Conservation (phyloP, 2,888 invertebrate species). For the Cosmopolites sordidus region DNA sequence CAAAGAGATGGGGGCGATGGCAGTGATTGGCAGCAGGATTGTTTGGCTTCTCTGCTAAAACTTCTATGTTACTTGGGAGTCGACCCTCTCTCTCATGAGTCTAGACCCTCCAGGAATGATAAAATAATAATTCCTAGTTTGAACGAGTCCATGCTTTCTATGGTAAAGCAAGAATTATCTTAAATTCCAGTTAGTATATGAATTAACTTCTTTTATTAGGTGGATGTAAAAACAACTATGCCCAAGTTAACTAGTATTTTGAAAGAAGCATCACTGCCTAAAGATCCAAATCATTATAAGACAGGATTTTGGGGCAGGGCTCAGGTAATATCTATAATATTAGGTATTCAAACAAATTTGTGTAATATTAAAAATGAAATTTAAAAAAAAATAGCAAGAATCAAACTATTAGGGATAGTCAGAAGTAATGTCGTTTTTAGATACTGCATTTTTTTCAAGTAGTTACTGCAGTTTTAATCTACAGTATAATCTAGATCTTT, state of each 20-base stretch:
- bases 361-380: background rate
- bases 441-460: too few relatives aligned
- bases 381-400: too few relatives aligned
- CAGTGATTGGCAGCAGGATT: slow-evolving; percentile 93
- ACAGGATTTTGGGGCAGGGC: slow-evolving; percentile 91
- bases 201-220: too few relatives aligned
- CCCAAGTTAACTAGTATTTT: slow-evolving; percentile 81
- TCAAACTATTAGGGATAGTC: too few relatives aligned
- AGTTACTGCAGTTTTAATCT: too few relatives aligned
- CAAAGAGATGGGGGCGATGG: slow-evolving; percentile 71
- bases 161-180: slow-evolving; percentile 8
- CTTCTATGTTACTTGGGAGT: slow-evolving; percentile 84
- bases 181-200: too few relatives aligned
- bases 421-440: too few relatives aligned
- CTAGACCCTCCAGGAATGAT: slow-evolving; percentile 50
- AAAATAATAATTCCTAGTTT: slow-evolving; percentile 66
- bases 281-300: slow-evolving; percentile 80
- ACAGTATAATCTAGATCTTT: too few relatives aligned
- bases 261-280: slow-evolving; percentile 76
- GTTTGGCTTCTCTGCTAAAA: slow-evolving; percentile 80
- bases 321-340: slow-evolving; percentile 52
- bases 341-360: background rate
- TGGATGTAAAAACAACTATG: slow-evolving; percentile 80
- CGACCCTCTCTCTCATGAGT: slow-evolving; percentile 49
- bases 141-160: slow-evolving; percentile 61